These are phyloP conservation scores for Gastrophysa polygoni DNA, from an alignment of 2,888 invertebrate species.

Conservation along the genomic window DNA sequence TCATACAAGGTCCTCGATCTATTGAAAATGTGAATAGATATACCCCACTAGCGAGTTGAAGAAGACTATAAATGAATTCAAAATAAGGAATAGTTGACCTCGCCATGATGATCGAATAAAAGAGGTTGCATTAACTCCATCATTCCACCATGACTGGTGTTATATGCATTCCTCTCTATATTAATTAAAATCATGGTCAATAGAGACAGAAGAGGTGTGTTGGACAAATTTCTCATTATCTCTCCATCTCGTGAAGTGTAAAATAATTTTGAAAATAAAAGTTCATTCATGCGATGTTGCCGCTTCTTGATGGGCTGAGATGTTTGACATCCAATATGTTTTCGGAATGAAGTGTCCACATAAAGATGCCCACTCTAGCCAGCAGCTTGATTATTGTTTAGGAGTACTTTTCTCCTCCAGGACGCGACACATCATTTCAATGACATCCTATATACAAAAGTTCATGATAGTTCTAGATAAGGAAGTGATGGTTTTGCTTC, in stretches of 20 bases:
- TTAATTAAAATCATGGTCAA: conserved; percentile 44
- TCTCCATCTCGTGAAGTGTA: conserved; percentile 38
- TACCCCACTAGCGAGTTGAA: background rate
- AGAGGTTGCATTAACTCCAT: background rate
- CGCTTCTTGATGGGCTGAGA: background rate
- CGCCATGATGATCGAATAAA: background rate
- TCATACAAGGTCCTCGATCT: too few relatives aligned
- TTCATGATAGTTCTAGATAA: too few relatives aligned
- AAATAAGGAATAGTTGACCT: background rate
- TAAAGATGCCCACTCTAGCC: too few relatives aligned
- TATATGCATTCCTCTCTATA: conserved; percentile 18
- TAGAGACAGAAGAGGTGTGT: conserved; percentile 33
- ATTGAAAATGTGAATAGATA: too few relatives aligned
- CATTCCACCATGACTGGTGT: conserved; percentile 5
- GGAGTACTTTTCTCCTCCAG: too few relatives aligned
- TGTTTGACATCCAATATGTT: too few relatives aligned
- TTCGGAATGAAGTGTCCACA: too few relatives aligned
- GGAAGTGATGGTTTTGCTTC: too few relatives aligned
- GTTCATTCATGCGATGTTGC: background rate
- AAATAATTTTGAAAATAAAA: conserved; percentile 6
- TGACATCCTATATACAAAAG: too few relatives aligned
- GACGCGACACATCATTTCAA: too few relatives aligned
- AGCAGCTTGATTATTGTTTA: too few relatives aligned
- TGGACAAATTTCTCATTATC: conserved; percentile 47
- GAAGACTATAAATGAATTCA: background rate